Conservation (phyloP, 2,797 vertebrate species). For the Rhinella marina region DNA sequence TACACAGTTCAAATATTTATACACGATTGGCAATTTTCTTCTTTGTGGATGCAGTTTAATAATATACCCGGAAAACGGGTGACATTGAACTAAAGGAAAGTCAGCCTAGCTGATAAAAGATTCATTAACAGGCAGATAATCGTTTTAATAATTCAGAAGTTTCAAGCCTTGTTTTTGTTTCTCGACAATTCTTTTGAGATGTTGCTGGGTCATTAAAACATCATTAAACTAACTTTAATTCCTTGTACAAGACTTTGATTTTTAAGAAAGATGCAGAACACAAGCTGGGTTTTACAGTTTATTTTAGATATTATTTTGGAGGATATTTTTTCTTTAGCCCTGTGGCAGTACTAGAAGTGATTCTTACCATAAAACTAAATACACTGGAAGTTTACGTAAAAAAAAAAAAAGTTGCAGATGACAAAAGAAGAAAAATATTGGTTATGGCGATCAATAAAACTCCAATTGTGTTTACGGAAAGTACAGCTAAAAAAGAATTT, state of each 20-base stretch:
- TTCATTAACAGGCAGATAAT: conserved; percentile 56
- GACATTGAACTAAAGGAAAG: conserved; percentile 47
- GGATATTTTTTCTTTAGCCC: not conserved
- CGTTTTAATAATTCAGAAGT: conserved; percentile 55
- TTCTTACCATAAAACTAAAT: not conserved
- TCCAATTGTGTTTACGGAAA: not conserved
- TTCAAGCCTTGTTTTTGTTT: conserved; percentile 45
- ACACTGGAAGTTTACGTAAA: not conserved
- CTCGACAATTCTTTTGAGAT: conserved; percentile 39
- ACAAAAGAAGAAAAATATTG: not conserved
- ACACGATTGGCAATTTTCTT: not conserved
- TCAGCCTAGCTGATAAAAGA: conserved; percentile 50
- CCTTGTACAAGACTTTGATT: conserved; percentile 4
- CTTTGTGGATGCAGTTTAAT: not conserved
- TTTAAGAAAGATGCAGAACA: not conserved
- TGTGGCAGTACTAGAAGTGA: too few species aligned
- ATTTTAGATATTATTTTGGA: not conserved
- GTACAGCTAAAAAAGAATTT: not conserved
- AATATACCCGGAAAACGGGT: conserved; percentile 9
- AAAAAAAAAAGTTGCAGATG: not conserved
- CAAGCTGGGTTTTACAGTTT: not conserved
- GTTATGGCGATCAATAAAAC: not conserved
- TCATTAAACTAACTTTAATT: conserved; percentile 34
- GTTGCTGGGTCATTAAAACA: conserved; percentile 44
- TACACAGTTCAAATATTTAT: conserved; percentile 5